Conservation (phyloP, 2,888 invertebrate species). For the Coleophora deauratella region DNA sequence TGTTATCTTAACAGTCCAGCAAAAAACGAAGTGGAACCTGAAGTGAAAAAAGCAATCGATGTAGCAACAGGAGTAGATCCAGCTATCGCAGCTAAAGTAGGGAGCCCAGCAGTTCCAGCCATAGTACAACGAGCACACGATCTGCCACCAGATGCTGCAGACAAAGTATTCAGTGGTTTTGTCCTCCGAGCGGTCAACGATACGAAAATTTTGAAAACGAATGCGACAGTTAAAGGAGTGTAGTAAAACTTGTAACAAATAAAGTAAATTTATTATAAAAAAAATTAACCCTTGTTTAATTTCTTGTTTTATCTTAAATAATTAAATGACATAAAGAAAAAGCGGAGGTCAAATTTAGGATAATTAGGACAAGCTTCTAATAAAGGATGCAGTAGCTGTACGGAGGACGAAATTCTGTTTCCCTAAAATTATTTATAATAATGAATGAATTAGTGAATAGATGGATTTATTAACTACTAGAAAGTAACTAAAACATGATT, state of each 20-base stretch:
- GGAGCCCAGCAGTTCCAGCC: conserved; percentile 19
- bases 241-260: neutral
- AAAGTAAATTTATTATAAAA: conserved; percentile 4
- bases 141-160: conserved; percentile 17
- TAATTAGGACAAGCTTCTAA: too few relatives aligned
- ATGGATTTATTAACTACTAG: too few relatives aligned
- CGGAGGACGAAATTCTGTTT: too few relatives aligned
- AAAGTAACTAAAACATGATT: too few relatives aligned
- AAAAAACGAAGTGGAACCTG: conserved; percentile 29
- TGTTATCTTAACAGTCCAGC: conserved; percentile 32
- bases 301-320: neutral
- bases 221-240: neutral
- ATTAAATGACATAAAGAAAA: too few relatives aligned
- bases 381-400: too few relatives aligned
- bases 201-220: conserved; percentile 12
- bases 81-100: too few relatives aligned
- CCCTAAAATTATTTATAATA: too few relatives aligned
- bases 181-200: conserved; percentile 33
- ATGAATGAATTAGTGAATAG: too few relatives aligned
- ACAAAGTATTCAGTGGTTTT: conserved; percentile 45
- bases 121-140: conserved; percentile 25
- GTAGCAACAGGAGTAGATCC: too few relatives aligned
- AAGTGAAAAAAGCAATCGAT: too few relatives aligned
- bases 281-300: neutral
- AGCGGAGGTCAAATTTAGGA: too few relatives aligned